A percentile compares a stretch with the other conserved stretches of the same genome.
Evolutionary conservation across 2,113 vertebrate genomes (phyloP).

Genomic region (Sphyrna mokarran): DNA sequence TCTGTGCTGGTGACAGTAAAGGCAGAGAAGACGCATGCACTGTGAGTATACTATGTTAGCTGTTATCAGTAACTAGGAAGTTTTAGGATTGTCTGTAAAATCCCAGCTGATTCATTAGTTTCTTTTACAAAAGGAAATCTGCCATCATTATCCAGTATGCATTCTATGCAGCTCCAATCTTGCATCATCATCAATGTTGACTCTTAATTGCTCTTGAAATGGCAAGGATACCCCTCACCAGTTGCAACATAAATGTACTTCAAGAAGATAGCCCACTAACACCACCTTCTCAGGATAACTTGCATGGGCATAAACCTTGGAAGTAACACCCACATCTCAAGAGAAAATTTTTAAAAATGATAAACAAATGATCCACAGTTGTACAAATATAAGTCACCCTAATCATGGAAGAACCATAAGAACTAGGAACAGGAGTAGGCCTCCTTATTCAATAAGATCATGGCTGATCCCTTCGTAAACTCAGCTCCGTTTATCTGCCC

Average conservation of each 20-base stretch:
- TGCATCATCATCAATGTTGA: background rate
- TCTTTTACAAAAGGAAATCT: background rate
- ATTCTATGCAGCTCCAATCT: background rate
- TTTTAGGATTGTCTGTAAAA: background rate
- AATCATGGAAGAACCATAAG: background rate
- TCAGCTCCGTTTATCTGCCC: too few relatives aligned
- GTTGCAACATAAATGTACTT: background rate
- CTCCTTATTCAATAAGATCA: too few relatives aligned
- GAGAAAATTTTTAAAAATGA: background rate
- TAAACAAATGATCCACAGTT: background rate
- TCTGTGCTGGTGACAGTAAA: conserved; percentile 48
- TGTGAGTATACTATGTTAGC: conserved; percentile 49
- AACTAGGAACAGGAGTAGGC: too few relatives aligned
- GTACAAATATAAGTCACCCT: background rate
- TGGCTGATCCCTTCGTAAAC: too few relatives aligned
- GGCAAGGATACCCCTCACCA: background rate
- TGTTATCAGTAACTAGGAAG: background rate
- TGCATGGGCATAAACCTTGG: background rate
- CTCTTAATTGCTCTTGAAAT: background rate
- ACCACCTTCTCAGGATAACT: background rate
- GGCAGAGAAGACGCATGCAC: conserved; percentile 48
- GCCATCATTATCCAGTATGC: background rate
- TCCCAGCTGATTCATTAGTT: background rate
- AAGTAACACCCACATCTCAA: background rate
- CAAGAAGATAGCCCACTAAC: background rate